A percentile compares a stretch with the other conserved stretches of the same genome.
These are phyloP conservation scores for Nomada ferruginata DNA, from an alignment of 2,888 invertebrate species.

Conservation along the genomic window DNA sequence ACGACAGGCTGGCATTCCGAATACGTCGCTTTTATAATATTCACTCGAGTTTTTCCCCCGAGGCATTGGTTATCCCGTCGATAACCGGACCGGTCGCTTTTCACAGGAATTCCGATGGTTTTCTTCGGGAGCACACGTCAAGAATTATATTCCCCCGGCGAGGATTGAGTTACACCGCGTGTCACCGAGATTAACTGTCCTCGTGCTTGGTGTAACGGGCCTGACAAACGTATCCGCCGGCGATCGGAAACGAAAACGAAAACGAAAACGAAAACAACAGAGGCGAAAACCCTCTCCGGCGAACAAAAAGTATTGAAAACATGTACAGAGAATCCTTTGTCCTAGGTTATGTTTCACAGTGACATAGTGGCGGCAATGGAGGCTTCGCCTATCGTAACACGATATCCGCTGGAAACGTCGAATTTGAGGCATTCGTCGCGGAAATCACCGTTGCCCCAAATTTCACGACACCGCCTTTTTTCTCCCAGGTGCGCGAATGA, in stretches of 20 bases:
- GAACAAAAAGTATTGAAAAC: slow-evolving; percentile 19
- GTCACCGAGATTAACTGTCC: slow-evolving; percentile 70
- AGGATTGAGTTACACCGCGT: slow-evolving; percentile 68
- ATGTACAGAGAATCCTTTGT: slow-evolving; percentile 47
- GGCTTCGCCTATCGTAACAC: slow-evolving; percentile 62
- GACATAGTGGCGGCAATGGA: slow-evolving; percentile 62
- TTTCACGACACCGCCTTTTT: slow-evolving; percentile 27
- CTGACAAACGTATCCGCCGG: slow-evolving; percentile 68
- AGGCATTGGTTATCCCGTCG: slow-evolving; percentile 45
- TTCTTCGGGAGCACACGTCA: slow-evolving; percentile 56
- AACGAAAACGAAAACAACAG: slow-evolving; percentile 45
- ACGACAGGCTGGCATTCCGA: neutral
- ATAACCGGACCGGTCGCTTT: slow-evolving; percentile 34
- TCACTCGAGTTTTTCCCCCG: slow-evolving; percentile 25
- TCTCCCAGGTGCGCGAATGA: slow-evolving; percentile 3
- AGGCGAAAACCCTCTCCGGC: neutral
- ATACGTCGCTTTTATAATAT: slow-evolving; percentile 36
- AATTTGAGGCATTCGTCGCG: slow-evolving; percentile 53
- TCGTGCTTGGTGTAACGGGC: slow-evolving; percentile 52
- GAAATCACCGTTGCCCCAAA: slow-evolving; percentile 46
- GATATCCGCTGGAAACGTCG: slow-evolving; percentile 62
- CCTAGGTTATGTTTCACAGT: slow-evolving; percentile 69
- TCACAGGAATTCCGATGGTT: slow-evolving; percentile 43
- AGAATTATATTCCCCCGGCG: slow-evolving; percentile 43
- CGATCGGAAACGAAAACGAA: slow-evolving; percentile 61